phyloP scores from a whole-genome alignment of 2,113 vertebrate genomes.

The Paedocypris sp. region DNA sequence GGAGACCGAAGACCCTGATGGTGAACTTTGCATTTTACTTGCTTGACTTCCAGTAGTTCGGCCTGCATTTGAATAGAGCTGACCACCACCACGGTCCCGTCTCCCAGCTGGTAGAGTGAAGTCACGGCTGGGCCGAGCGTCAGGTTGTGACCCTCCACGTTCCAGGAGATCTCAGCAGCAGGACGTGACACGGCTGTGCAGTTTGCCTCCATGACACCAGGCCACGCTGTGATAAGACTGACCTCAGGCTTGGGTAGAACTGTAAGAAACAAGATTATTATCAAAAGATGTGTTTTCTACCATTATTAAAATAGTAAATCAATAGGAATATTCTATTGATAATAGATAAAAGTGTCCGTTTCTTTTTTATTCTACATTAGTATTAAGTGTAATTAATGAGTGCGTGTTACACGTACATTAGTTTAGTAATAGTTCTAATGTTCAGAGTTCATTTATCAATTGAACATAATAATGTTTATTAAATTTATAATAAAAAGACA shows the following conservation, averaged over 20 bases:
- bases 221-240: constrained; percentile 1
- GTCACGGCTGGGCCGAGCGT: constrained; percentile 35
- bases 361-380: no score
- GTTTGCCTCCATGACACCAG: constrained; percentile 32
- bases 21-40: constrained; percentile 49
- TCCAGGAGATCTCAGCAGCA: constrained; percentile 31
- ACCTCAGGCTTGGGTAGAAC: constrained; percentile 33
- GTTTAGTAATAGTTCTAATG: no score
- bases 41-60: constrained; percentile 30
- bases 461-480: no score
- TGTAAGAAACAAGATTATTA: background rate
- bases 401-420: no score
- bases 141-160: constrained; percentile 34
- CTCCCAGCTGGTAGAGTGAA: constrained; percentile 36
- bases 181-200: constrained; percentile 33
- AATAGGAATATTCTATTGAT: no score
- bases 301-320: no score
- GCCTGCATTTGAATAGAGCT: constrained; percentile 52
- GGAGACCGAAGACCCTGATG: constrained; percentile 51
- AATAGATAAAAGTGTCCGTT: no score
- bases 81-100: constrained; percentile 55
- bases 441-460: no score
- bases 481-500: no score
- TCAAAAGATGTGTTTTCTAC: background rate
- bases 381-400: no score